Base-by-base conservation (phyloP, 1,140 invertebrate genomes). In the Linepithema humile region DNA sequence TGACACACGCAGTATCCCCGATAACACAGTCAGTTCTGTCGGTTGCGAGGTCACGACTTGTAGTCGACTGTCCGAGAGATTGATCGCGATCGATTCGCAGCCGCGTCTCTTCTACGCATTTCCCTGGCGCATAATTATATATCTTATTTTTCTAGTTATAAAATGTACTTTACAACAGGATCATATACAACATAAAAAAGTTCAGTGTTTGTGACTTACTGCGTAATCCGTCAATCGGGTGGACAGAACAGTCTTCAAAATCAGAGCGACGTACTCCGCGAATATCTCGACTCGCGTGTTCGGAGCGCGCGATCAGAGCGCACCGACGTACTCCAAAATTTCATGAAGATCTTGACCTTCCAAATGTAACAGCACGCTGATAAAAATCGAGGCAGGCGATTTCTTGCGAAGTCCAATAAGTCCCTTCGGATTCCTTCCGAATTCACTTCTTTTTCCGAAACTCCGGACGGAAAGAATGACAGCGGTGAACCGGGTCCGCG, bases 191-290 rank as follows among this genome's bases (percentile, higher is more conserved):
- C 15, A 15, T 12, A 45, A 45, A 40, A 45, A 45, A 45, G 15
- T 3, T 12, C 10, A 45, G 4, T 17, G 17, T 12, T 3, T 29
- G 1, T 23, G 2, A 78, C 83, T 85, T 50, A 85, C 73, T 57
- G 69, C 26, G 83, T 70, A 53, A 60, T 20, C 15, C 10, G 6
- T 4, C 2, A 15, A 17, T 0, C 4, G n/a, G n/a, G 23, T 15
- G 53, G 60, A 10, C 29, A 48, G 23, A 9, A 12, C n/a, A 38
- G 5, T 32, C n/a, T 53, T 45, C 26, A 67, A 69, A 86, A 69
- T 53, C 40, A 26, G 62, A 72, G 53, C 67, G 48, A 82, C 35
- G 35, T 69, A 9, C 3, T 50, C n/a, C 0, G 12, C 5, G 20
- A 35, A 3, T 26, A 12, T 5, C 15, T 29, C 1, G 17, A 70